These are phyloP conservation scores for Drosophila watanabei DNA, from an alignment of 1,140 invertebrate genomes.

Conservation along the genomic window DNA sequence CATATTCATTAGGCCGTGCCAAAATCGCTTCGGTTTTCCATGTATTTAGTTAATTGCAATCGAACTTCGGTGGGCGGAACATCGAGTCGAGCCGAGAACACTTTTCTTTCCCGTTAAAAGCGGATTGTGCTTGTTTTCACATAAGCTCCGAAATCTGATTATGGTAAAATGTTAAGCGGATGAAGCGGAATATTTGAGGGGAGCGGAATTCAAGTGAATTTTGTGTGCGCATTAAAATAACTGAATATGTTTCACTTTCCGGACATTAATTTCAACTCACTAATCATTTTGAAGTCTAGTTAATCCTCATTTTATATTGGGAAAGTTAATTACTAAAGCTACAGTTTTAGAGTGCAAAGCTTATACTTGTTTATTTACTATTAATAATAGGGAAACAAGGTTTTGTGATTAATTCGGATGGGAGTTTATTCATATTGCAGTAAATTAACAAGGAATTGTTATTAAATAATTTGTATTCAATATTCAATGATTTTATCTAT, in stretches of 20 bases:
- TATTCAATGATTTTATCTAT: background rate
- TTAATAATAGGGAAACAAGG: background rate
- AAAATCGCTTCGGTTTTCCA: conserved; percentile 44
- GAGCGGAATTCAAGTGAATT: background rate
- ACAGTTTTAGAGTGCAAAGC: background rate
- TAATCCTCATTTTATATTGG: background rate
- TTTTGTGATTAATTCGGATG: background rate
- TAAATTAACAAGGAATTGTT: background rate
- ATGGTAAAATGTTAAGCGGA: conserved; percentile 16
- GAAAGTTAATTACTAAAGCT: background rate
- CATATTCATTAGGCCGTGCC: conserved; percentile 71
- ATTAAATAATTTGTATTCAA: background rate
- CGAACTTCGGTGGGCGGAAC: conserved; percentile 37
- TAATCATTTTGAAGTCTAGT: conserved; percentile 18
- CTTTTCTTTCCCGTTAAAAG: conserved; percentile 9
- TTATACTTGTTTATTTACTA: background rate
- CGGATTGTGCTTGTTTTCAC: conserved; percentile 13
- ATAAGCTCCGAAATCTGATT: conserved; percentile 20
- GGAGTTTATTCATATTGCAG: background rate
- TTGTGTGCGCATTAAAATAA: conserved; percentile 7
- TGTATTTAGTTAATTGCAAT: conserved; percentile 82
- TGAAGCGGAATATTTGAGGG: background rate
- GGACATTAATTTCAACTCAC: background rate
- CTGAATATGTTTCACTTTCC: background rate
- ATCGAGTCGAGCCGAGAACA: background rate